These are phyloP conservation scores for Probosciger aterrimus DNA, from an alignment of 2,113 vertebrate genomes.

Conservation along the genomic window DNA sequence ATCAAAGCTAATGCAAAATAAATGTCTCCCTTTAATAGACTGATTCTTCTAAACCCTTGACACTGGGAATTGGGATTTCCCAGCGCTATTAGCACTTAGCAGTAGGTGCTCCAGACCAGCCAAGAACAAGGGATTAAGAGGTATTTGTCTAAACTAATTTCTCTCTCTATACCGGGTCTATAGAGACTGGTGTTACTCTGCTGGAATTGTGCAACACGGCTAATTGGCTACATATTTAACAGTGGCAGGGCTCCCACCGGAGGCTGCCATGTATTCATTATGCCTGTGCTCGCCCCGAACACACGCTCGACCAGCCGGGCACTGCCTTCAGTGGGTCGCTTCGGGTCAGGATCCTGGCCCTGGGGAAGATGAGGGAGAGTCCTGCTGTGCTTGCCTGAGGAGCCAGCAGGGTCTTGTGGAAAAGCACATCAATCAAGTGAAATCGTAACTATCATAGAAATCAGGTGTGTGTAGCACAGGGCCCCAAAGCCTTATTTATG, in stretches of 20 bases:
- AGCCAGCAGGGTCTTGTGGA: neutral
- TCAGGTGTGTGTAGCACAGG: neutral
- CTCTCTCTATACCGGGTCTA: constrained; percentile 74
- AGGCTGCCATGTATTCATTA: constrained; percentile 28
- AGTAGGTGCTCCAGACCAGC: constrained; percentile 74
- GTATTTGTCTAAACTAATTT: constrained; percentile 84
- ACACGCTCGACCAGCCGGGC: neutral
- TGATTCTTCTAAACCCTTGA: constrained; percentile 75
- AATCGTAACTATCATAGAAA: neutral
- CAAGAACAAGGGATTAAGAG: constrained; percentile 81
- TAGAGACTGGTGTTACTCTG: constrained; percentile 80
- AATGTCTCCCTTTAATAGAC: constrained; percentile 73
- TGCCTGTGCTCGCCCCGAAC: neutral
- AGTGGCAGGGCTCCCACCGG: constrained; percentile 73
- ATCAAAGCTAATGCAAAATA: constrained; percentile 74
- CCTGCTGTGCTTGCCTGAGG: neutral
- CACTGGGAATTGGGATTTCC: constrained; percentile 80
- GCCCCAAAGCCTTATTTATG: neutral
- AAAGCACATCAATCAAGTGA: neutral
- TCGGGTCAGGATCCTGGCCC: too few relatives aligned
- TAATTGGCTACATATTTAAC: constrained; percentile 83
- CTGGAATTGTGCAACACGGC: constrained; percentile 78
- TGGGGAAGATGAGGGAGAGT: neutral
- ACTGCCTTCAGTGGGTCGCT: neutral
- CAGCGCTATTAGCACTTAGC: constrained; percentile 77